Conservation (phyloP, 2,888 invertebrate species). For the Agriopis marginaria region DNA sequence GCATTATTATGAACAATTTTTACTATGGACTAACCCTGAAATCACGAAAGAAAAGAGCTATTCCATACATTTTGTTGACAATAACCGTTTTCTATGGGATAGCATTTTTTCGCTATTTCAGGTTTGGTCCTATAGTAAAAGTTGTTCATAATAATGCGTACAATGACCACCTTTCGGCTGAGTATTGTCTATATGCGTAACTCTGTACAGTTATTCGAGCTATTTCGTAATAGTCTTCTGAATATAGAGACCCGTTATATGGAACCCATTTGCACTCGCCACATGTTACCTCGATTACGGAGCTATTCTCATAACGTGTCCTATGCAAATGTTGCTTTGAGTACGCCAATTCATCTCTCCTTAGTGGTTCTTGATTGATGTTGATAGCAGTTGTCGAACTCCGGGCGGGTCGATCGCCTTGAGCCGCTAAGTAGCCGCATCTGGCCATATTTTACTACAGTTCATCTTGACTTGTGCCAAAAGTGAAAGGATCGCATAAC, state of each 20-base stretch:
- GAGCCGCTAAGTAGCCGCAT: constrained; percentile 51
- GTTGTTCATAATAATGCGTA: too few relatives aligned
- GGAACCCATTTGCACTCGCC: constrained; percentile 74
- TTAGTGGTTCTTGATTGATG: constrained; percentile 62
- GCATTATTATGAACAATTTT: too few relatives aligned
- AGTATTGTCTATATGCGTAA: too few relatives aligned
- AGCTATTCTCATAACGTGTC: constrained; percentile 63
- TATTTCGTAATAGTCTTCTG: constrained; percentile 61
- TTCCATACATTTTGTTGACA: too few relatives aligned
- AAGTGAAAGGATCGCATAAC: constrained; percentile 63
- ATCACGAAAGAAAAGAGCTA: too few relatives aligned
- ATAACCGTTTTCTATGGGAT: too few relatives aligned
- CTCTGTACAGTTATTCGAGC: constrained; percentile 52
- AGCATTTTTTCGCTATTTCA: too few relatives aligned
- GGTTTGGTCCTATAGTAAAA: too few relatives aligned
- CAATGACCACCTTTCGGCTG: too few relatives aligned
- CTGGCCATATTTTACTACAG: constrained; percentile 54
- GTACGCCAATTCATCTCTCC: constrained; percentile 66
- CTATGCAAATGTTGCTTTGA: constrained; percentile 74
- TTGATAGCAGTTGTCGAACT: constrained; percentile 53
- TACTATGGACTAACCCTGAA: too few relatives aligned
- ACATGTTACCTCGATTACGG: constrained; percentile 72
- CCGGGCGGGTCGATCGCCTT: constrained; percentile 59
- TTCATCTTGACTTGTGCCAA: constrained; percentile 59
- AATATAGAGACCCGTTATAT: constrained; percentile 71